Evolutionary conservation across 2,888 invertebrate genomes (phyloP).

Genomic region (Rhamnusium bicolor): DNA sequence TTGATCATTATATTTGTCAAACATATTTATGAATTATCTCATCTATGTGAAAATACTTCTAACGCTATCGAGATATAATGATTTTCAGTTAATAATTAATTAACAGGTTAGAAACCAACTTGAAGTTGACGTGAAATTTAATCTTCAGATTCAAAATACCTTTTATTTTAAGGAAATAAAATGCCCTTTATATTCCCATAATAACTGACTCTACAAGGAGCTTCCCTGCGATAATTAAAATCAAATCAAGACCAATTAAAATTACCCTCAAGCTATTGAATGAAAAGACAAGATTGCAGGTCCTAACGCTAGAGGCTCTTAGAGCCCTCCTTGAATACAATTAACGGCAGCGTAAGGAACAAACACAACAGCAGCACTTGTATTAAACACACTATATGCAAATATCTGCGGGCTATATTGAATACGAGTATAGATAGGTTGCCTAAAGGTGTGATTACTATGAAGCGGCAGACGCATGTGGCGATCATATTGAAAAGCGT

Average conservation of each 20-base stretch:
- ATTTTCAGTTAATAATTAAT: too few relatives aligned
- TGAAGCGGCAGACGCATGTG: too few relatives aligned
- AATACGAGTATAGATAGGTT: neutral
- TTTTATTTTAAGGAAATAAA: too few relatives aligned
- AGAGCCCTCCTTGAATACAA: neutral
- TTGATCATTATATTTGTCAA: too few relatives aligned
- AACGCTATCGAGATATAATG: too few relatives aligned
- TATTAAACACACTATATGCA: neutral
- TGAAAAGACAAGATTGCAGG: neutral
- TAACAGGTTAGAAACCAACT: too few relatives aligned
- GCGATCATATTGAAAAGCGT: too few relatives aligned
- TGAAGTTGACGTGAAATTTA: too few relatives aligned
- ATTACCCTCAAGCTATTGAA: neutral
- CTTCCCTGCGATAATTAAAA: neutral
- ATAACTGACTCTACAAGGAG: neutral
- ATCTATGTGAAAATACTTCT: too few relatives aligned
- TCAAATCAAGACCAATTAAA: neutral
- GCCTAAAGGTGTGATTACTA: too few relatives aligned
- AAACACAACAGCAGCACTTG: neutral
- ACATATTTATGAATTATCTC: too few relatives aligned
- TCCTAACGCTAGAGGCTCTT: neutral
- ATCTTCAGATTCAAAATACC: too few relatives aligned
- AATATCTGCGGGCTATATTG: neutral
- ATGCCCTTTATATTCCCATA: neutral
- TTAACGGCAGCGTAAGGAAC: neutral